phyloP scores from a whole-genome alignment of 2,113 vertebrate genomes.

The Engystomops pustulosus region DNA sequence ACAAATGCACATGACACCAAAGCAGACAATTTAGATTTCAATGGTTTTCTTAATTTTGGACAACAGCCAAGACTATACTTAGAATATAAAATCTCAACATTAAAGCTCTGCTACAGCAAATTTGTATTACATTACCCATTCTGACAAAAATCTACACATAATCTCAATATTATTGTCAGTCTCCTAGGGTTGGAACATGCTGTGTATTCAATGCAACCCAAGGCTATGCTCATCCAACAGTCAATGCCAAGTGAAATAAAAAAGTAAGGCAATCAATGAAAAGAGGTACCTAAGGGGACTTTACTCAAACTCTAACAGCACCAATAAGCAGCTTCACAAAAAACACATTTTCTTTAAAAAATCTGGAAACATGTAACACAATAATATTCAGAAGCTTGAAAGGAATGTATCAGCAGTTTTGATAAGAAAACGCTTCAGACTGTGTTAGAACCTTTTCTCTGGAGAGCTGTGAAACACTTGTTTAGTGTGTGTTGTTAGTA shows the following conservation, averaged over 20 bases:
- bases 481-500: no score
- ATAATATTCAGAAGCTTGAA: not conserved
- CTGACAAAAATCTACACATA: not conserved
- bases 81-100: not conserved
- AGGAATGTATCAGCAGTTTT: no score
- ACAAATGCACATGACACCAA: not conserved
- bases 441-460: no score
- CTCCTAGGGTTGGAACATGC: not conserved
- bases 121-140: not conserved
- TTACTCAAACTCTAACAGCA: not conserved
- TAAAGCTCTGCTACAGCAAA: not conserved
- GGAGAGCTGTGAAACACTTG: no score
- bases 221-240: not conserved
- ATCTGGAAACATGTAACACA: not conserved
- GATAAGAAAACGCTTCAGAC: no score
- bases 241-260: conserved; percentile 12
- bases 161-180: not conserved
- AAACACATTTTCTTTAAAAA: not conserved
- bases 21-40: not conserved
- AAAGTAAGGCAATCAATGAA: conserved; percentile 5
- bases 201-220: not conserved
- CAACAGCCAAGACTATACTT: not conserved
- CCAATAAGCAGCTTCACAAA: not conserved
- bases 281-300: conserved; percentile 9
- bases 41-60: not conserved